Percentiles rank a stretch among this genome's conserved stretches.
phyloP scores from a whole-genome alignment of 2,888 invertebrate genomes.

The Cremastinae sp. region DNA sequence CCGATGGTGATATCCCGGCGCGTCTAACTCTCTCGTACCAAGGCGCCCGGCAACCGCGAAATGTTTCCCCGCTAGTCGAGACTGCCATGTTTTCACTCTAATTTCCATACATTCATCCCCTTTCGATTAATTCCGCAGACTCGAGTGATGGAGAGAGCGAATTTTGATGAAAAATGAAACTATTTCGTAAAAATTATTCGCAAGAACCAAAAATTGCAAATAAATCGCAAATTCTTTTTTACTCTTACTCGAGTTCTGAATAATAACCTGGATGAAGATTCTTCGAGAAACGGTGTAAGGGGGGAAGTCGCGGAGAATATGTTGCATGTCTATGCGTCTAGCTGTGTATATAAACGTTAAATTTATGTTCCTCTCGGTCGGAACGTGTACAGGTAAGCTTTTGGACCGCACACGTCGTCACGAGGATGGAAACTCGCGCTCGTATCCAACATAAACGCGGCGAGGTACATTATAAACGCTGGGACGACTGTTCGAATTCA shows the following conservation, averaged over 20 bases:
- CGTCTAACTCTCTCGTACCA: conserved; percentile 59
- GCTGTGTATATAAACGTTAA: conserved; percentile 37
- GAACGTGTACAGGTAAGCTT: conserved; percentile 13
- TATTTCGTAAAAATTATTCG: neutral
- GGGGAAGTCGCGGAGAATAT: too few relatives aligned
- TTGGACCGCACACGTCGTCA: conserved; percentile 57
- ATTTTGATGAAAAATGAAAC: conserved; percentile 7
- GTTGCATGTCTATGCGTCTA: neutral
- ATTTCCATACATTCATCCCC: conserved; percentile 1
- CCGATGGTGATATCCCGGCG: conserved; percentile 43
- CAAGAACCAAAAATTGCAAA: too few relatives aligned
- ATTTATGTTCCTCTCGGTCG: conserved; percentile 54
- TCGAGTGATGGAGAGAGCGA: neutral
- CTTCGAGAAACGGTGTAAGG: neutral
- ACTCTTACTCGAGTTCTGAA: too few relatives aligned
- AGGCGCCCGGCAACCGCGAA: conserved; percentile 47
- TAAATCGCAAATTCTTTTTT: too few relatives aligned
- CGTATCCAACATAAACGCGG: conserved; percentile 1
- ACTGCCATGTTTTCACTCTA: conserved; percentile 28
- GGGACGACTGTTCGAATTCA: conserved; percentile 58
- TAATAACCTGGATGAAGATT: conserved; percentile 1
- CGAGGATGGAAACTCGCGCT: conserved; percentile 29
- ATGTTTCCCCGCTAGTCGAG: conserved; percentile 55
- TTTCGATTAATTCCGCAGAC: neutral
- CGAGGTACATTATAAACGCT: conserved; percentile 46